A percentile compares a stretch with the other conserved stretches of the same genome.
Evolutionary conservation across 1,140 invertebrate genomes (phyloP).

Genomic region (Plectrocnemia conspersa): DNA sequence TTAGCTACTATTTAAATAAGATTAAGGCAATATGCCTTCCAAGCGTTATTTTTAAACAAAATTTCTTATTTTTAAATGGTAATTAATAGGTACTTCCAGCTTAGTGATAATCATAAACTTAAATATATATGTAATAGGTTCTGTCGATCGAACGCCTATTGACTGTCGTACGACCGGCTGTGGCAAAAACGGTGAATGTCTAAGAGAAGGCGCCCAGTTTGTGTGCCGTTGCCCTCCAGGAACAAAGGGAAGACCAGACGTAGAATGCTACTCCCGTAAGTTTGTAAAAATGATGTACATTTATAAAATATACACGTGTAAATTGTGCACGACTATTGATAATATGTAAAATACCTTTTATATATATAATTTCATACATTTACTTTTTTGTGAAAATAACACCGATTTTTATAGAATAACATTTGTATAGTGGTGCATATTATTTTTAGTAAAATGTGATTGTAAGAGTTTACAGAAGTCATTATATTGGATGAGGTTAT

Average conservation of each 20-base stretch:
- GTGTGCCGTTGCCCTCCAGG: slow-evolving; percentile 75
- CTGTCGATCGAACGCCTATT: slow-evolving; percentile 56
- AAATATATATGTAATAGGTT: too few species aligned
- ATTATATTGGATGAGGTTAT: slow-evolving; percentile 33
- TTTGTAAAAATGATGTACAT: slow-evolving; percentile 35
- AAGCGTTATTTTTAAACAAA: too few species aligned
- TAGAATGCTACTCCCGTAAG: slow-evolving; percentile 77
- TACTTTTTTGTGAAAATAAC: slow-evolving; percentile 50
- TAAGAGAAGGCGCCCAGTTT: slow-evolving; percentile 71
- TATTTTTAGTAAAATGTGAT: slow-evolving; percentile 32
- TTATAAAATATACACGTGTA: slow-evolving; percentile 42
- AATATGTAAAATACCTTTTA: slow-evolving; percentile 42
- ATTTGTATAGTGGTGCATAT: slow-evolving; percentile 36
- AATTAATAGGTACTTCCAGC: too few species aligned
- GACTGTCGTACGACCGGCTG: slow-evolving; percentile 81
- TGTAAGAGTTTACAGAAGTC: slow-evolving; percentile 27
- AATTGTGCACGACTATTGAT: slow-evolving; percentile 44
- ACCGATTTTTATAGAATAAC: slow-evolving; percentile 34
- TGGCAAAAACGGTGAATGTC: slow-evolving; percentile 75
- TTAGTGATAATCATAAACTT: too few species aligned
- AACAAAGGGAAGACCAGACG: slow-evolving; percentile 66
- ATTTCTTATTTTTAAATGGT: too few species aligned
- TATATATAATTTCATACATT: slow-evolving; percentile 46
- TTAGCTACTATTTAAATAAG: too few species aligned
- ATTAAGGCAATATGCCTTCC: too few species aligned